Evolutionary conservation across 2,113 vertebrate genomes (phyloP).

Genomic region (Notarius quadriscutis): DNA sequence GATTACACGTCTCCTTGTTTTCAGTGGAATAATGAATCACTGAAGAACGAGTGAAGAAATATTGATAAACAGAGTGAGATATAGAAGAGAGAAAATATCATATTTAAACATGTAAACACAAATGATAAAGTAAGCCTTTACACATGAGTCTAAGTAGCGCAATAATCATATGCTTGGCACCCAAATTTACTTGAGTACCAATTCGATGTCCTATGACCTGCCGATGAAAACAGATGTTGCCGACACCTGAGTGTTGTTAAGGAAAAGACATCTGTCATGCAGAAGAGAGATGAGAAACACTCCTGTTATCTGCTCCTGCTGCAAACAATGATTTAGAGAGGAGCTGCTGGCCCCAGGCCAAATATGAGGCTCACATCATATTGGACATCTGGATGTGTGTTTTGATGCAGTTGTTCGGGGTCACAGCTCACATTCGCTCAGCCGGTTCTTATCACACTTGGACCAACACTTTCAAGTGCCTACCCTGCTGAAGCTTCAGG

Average conservation of each 20-base stretch:
- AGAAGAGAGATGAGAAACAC: conserved; percentile 5
- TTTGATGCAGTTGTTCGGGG: conserved; percentile 2
- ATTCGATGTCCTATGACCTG: background rate
- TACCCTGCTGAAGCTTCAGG: background rate
- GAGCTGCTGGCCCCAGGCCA: conserved; percentile 2
- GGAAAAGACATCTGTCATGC: conserved; percentile 25
- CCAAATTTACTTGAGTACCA: conserved; percentile 1
- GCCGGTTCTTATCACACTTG: background rate
- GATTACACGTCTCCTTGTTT: conserved; percentile 78
- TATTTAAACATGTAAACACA: background rate
- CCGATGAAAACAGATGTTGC: conserved; percentile 15
- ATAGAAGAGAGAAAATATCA: background rate
- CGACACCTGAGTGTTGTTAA: background rate
- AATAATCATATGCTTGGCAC: background rate
- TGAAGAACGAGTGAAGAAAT: conserved; percentile 54
- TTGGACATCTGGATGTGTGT: conserved; percentile 34
- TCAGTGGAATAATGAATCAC: conserved; percentile 80
- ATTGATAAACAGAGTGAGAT: background rate
- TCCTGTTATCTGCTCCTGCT: conserved; percentile 24
- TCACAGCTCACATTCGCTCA: background rate
- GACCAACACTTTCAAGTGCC: conserved; percentile 3
- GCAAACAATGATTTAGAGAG: conserved; percentile 34
- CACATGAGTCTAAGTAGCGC: background rate
- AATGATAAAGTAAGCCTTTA: background rate
- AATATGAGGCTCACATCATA: conserved; percentile 31